phyloP scores from a whole-genome alignment of 92 coral and sea anemone genomes.

The Ricordea florida region DNA sequence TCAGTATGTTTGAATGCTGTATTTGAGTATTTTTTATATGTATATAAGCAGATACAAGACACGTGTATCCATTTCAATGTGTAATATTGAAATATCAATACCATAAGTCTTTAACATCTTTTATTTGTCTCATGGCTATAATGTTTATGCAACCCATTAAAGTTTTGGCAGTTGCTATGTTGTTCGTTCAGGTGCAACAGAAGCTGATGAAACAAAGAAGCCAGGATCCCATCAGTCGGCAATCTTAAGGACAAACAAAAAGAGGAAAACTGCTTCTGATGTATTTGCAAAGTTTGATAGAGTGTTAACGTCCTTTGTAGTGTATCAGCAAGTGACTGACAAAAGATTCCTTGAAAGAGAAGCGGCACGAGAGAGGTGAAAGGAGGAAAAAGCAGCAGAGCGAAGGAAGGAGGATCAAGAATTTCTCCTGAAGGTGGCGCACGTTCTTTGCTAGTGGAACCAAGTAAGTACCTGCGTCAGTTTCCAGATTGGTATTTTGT shows the following conservation, averaged over 20 bases:
- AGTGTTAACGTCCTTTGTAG: not conserved
- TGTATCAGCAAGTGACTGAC: slow-evolving; percentile 1
- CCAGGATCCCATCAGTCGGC: too few relatives aligned
- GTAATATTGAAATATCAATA: too few relatives aligned
- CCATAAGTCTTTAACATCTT: too few relatives aligned
- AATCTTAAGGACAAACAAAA: too few relatives aligned
- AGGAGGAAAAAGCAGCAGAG: not conserved
- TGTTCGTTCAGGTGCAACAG: not conserved
- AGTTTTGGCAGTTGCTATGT: not conserved
- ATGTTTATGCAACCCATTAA: too few relatives aligned
- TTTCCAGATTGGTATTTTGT: too few relatives aligned
- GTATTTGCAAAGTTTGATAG: not conserved
- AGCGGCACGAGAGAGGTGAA: not conserved
- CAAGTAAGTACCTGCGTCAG: too few relatives aligned
- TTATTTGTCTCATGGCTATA: too few relatives aligned
- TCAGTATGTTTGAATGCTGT: not conserved
- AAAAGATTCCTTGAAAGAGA: not conserved
- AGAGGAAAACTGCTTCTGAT: not conserved
- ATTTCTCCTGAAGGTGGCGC: not conserved
- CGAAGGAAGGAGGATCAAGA: not conserved
- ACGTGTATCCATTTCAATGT: too few relatives aligned
- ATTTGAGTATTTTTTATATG: too few relatives aligned
- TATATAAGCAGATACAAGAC: too few relatives aligned
- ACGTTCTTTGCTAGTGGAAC: not conserved
- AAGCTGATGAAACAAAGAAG: not conserved